Conservation (phyloP, 1,140 invertebrate species). For the Drosophila santomea region DNA sequence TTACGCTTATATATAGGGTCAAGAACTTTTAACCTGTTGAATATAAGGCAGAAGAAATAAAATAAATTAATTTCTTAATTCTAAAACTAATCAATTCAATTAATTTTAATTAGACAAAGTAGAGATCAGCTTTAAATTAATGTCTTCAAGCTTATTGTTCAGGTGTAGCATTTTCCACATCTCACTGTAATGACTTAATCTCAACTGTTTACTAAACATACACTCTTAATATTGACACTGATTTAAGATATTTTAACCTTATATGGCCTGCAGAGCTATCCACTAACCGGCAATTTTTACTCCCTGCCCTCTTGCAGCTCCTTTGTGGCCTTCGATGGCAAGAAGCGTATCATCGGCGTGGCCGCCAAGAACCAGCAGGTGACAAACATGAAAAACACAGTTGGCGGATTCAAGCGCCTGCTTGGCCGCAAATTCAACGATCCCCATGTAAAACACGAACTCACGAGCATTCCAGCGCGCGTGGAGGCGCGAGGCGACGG, state of each 20-base stretch:
- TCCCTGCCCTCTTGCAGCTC: conserved; percentile 88
- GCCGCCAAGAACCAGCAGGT: conserved; percentile 98
- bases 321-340: conserved; percentile 97
- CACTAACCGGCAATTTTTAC: neutral
- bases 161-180: no score
- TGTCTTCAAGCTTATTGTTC: no score
- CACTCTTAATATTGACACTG: no score
- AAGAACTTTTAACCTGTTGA: no score
- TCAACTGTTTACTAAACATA: neutral
- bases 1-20: no score
- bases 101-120: no score
- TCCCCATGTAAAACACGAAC: conserved; percentile 92
- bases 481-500: conserved; percentile 89
- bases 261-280: neutral
- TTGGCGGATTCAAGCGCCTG: conserved; percentile 96
- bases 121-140: no score
- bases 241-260: conserved; percentile 10
- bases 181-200: neutral
- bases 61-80: no score
- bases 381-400: conserved; percentile 98
- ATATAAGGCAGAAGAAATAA: no score
- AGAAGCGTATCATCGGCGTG: conserved; percentile 96
- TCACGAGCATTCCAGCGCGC: conserved; percentile 91
- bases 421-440: conserved; percentile 95
- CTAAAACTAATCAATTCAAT: no score